A percentile compares a stretch with the other conserved stretches of the same genome.
Evolutionary conservation across 2,113 vertebrate genomes (phyloP).

Genomic region (Murina feae): DNA sequence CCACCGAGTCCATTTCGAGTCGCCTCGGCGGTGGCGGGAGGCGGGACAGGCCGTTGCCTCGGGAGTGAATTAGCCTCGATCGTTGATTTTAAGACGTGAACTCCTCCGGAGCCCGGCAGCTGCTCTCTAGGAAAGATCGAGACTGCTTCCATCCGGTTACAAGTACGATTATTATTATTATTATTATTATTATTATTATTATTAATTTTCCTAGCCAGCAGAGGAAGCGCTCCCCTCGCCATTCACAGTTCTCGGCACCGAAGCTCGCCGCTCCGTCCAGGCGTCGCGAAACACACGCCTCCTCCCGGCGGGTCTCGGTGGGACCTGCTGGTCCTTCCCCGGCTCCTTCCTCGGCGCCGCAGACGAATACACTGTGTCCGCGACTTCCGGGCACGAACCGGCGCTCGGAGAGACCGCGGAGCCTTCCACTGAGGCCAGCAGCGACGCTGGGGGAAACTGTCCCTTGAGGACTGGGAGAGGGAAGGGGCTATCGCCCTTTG

Average conservation of each 20-base stretch:
- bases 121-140: not conserved
- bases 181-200: too few relatives aligned
- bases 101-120: not conserved
- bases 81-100: not conserved
- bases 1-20: not conserved
- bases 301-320: not conserved
- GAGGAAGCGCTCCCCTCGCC: not conserved
- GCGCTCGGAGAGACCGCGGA: too few relatives aligned
- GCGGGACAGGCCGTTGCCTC: not conserved
- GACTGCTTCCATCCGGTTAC: not conserved
- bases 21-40: fast-evolving
- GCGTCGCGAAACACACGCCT: fast-evolving
- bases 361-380: too few relatives aligned
- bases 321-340: not conserved
- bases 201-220: not conserved
- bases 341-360: not conserved
- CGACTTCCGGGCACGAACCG: too few relatives aligned
- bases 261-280: fast-evolving
- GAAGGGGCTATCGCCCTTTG: too few relatives aligned
- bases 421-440: too few relatives aligned
- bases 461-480: not conserved
- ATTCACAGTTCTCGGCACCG: fast-evolving
- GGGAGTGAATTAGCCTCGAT: not conserved
- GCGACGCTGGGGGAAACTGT: too few relatives aligned
- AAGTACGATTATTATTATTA: too few relatives aligned